Evolutionary conservation across 2,888 invertebrate genomes (phyloP).

Genomic region (Lottia gigantea): DNA sequence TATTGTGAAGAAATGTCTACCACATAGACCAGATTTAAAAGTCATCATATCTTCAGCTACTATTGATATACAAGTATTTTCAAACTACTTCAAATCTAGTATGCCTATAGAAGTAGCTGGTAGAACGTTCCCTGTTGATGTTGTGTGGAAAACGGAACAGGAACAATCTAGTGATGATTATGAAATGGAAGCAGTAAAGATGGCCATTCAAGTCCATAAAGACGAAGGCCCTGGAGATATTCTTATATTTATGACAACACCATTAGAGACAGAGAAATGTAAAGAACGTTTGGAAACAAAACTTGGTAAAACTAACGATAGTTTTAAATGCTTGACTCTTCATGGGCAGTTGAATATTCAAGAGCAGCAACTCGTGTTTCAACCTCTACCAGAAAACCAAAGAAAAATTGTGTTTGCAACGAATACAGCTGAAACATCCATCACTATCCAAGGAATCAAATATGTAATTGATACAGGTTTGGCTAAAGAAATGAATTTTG

Average conservation of each 20-base stretch:
- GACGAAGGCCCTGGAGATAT: constrained; percentile 59
- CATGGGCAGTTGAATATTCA: constrained; percentile 61
- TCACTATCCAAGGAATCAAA: constrained; percentile 67
- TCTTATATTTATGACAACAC: constrained; percentile 67
- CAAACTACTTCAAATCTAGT: constrained; percentile 56
- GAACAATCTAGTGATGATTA: constrained; percentile 28
- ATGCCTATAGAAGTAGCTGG: constrained; percentile 62
- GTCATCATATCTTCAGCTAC: constrained; percentile 68
- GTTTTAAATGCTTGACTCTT: constrained; percentile 48
- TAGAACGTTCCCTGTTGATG: constrained; percentile 64
- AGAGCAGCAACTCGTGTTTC: constrained; percentile 63
- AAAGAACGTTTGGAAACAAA: constrained; percentile 17
- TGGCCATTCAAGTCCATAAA: constrained; percentile 55
- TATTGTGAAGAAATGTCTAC: constrained; percentile 58
- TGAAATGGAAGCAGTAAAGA: constrained; percentile 51
- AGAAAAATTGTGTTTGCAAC: constrained; percentile 68
- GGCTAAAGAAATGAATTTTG: constrained; percentile 64
- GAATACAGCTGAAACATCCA: constrained; percentile 68
- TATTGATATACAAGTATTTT: constrained; percentile 63
- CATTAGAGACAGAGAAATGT: constrained; percentile 61
- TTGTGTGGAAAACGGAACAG: constrained; percentile 44
- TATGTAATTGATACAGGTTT: constrained; percentile 68
- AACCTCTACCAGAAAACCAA: constrained; percentile 35
- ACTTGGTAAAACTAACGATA: constrained; percentile 23
- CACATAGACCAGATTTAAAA: constrained; percentile 53